A percentile compares a stretch with the other conserved stretches of the same genome.
Evolutionary conservation across 2,888 invertebrate genomes (phyloP).

Genomic region (Cataglyphis albicans): DNA sequence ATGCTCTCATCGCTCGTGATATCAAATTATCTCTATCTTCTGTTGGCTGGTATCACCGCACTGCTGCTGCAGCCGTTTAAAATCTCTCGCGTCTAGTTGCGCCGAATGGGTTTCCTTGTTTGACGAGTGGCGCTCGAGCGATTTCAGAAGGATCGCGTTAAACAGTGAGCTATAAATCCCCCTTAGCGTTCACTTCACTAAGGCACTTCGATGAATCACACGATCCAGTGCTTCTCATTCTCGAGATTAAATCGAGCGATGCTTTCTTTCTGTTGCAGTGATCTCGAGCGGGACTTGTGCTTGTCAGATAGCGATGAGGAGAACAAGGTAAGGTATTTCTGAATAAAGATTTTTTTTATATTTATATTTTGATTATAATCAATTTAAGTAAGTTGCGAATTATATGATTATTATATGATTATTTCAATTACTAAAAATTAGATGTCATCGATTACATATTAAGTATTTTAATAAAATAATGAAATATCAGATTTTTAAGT

Average conservation of each 20-base stretch:
- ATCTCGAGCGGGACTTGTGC: conserved; percentile 90
- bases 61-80: conserved; percentile 7
- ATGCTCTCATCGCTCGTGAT: conserved; percentile 57
- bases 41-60: background rate
- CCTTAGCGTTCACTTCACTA: conserved; percentile 27
- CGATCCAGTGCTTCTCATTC: conserved; percentile 14
- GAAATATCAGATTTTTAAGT: background rate
- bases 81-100: conserved; percentile 24
- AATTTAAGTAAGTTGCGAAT: background rate
- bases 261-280: conserved; percentile 85
- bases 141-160: conserved; percentile 38
- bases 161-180: conserved; percentile 48
- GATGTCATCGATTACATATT: background rate
- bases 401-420: background rate
- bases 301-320: conserved; percentile 92
- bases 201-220: conserved; percentile 40
- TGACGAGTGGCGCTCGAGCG: conserved; percentile 19
- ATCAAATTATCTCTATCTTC: conserved; percentile 48
- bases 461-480: background rate
- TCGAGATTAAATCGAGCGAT: conserved; percentile 8
- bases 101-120: conserved; percentile 35
- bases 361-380: background rate
- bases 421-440: background rate
- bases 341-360: background rate
- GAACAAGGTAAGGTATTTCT: conserved; percentile 78